Conservation (phyloP, 2,888 invertebrate species). For the Brachynemurus nebulosus region DNA sequence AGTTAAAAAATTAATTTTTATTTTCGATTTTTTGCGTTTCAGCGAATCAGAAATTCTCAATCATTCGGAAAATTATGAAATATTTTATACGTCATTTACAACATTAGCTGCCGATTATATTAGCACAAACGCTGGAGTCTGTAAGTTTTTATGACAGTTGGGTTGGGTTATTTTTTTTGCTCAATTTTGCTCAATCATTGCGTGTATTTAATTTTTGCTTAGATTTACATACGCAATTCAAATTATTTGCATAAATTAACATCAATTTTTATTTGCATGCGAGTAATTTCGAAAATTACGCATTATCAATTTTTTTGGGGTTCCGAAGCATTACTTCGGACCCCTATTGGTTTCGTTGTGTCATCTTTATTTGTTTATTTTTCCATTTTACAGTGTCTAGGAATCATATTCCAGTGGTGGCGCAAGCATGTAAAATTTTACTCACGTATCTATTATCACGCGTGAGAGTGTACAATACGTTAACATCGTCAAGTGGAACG, state of each 20-base stretch:
- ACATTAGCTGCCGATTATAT: slow-evolving; percentile 79
- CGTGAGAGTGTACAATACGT: slow-evolving; percentile 27
- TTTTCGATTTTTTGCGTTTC: slow-evolving; percentile 28
- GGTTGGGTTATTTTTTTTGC: slow-evolving; percentile 5
- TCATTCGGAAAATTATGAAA: slow-evolving; percentile 69
- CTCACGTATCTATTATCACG: slow-evolving; percentile 45
- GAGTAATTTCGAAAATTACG: no score
- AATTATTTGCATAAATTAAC: no score
- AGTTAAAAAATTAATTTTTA: slow-evolving; percentile 12
- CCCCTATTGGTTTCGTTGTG: no score
- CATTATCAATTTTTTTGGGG: no score
- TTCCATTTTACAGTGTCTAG: slow-evolving; percentile 52
- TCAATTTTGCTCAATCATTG: slow-evolving; percentile 1
- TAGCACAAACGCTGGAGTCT: slow-evolving; percentile 52
- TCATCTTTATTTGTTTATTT: slow-evolving; percentile 8
- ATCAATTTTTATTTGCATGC: no score
- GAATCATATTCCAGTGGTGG: slow-evolving; percentile 49
- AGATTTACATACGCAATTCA: no score
- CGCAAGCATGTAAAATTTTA: slow-evolving; percentile 53
- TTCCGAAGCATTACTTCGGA: no score
- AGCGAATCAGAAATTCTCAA: slow-evolving; percentile 78
- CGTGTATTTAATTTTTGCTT: slow-evolving; percentile 4
- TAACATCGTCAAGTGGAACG: slow-evolving; percentile 22
- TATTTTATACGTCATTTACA: slow-evolving; percentile 79
- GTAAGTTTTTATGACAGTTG: slow-evolving; percentile 42